Base-by-base conservation (phyloP, 2,797 vertebrate species). In the Pseudomugil tenellus region DNA sequence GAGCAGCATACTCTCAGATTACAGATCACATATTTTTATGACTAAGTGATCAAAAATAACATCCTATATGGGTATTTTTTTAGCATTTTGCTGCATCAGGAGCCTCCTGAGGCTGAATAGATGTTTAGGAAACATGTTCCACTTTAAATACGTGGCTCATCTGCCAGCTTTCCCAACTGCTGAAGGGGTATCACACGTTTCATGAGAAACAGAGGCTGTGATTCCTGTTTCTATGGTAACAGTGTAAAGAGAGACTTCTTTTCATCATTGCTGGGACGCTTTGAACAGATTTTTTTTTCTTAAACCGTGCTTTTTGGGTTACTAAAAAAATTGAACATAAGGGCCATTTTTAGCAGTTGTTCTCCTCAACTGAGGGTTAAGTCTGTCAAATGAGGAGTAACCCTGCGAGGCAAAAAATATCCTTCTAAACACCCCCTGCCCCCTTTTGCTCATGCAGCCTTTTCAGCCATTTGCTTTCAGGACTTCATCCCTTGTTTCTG, bases 201-300 rank as follows among this genome's bases (percentile, higher is more conserved):
- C 51, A 81, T 66, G 67, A 76, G 67, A 34, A 65, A 58, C 76
- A 72, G 81, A 63, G 81, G n/a, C 29, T 70, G 72, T 70, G 31
- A 58, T 80, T 77, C 81, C 34, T 77, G 91, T 93, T 92, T 84
- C 92, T 86, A 91, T 91, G 84, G 90, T 79, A 91, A 93, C 90
- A 62, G 81, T 0, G 71, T 79, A 87, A 67, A 85, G 77, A 85
- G 73, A 85, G 76, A 54, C 63, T 57, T 79, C 74, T 85, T 77
- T 76, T 81, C 67, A 85, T 85, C 59, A 72, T 74, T 58, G 70
- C 17, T 64, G 55, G 83, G 85, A 78, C 4, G 61, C 74, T 75
- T 46, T 70, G 68, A 85, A 80, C 60, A 60, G 64, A 63, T 74
- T 67, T 81, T 74, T 67, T 81, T 67, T 71, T 67, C 55, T 62